phyloP scores from a whole-genome alignment of 2,797 vertebrate genomes.

The Leucoraja ocellata region DNA sequence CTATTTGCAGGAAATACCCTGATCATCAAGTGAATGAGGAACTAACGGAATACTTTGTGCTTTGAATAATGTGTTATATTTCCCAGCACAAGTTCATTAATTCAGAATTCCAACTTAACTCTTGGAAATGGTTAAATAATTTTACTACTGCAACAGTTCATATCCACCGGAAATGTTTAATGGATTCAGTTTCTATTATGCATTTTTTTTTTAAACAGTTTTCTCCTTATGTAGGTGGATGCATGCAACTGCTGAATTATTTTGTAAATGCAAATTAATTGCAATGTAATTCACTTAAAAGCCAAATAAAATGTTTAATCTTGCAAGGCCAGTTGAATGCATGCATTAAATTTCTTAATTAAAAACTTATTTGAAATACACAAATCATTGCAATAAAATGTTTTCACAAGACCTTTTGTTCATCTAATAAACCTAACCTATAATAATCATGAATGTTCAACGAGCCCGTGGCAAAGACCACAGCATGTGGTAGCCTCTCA shows the following conservation, averaged over 20 bases:
- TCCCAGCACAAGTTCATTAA: not conserved
- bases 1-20: not conserved
- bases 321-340: not conserved
- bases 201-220: not conserved
- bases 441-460: not conserved
- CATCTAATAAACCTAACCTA: not conserved
- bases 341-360: not conserved
- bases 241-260: conserved; percentile 22
- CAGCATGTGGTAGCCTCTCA: too few relatives aligned
- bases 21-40: not conserved
- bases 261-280: conserved; percentile 13
- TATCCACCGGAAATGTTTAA: not conserved
- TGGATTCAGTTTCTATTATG: not conserved
- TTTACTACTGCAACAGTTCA: not conserved
- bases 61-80: not conserved
- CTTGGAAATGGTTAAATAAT: not conserved
- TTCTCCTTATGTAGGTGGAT: not conserved
- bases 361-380: not conserved
- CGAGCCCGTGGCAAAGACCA: not conserved
- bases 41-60: not conserved
- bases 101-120: not conserved
- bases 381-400: not conserved
- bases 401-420: not conserved
- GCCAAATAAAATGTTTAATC: conserved; percentile 5
- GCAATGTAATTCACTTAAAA: conserved; percentile 7